Percentiles rank a stretch among this genome's conserved stretches.
Evolutionary conservation across 2,888 invertebrate genomes (phyloP).

Genomic region (Fragum whitleyi): DNA sequence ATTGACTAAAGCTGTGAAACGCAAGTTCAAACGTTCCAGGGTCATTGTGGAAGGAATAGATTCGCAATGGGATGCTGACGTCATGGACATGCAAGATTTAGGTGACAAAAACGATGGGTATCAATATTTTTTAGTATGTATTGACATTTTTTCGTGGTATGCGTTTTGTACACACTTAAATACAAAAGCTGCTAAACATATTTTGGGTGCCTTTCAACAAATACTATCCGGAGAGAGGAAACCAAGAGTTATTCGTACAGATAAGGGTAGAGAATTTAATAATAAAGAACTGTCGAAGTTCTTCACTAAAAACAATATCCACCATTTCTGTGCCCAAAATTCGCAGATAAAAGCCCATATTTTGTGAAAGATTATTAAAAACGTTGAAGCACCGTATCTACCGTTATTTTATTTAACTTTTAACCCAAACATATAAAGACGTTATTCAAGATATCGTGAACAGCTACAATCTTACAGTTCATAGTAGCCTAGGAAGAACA

Average conservation of each 20-base stretch:
- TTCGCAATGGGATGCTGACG: slow-evolving; percentile 42
- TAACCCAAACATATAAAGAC: slow-evolving; percentile 32
- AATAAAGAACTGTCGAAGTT: slow-evolving; percentile 27
- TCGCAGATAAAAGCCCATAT: slow-evolving; percentile 42
- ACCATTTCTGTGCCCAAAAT: slow-evolving; percentile 36
- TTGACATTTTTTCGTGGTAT: slow-evolving; percentile 18
- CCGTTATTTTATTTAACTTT: slow-evolving; percentile 34
- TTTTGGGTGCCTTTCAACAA: background rate
- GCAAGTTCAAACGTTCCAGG: slow-evolving; percentile 26
- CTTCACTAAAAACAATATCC: slow-evolving; percentile 17
- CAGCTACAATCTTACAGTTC: slow-evolving; percentile 48
- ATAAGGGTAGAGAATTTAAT: slow-evolving; percentile 37
- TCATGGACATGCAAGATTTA: slow-evolving; percentile 39
- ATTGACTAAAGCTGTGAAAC: slow-evolving; percentile 33
- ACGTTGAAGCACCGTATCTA: slow-evolving; percentile 29
- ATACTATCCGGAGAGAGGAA: slow-evolving; percentile 16
- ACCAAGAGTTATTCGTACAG: slow-evolving; percentile 39
- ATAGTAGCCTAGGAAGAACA: slow-evolving; percentile 30
- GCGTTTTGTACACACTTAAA: background rate
- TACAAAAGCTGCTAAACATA: background rate
- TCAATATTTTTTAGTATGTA: slow-evolving; percentile 27
- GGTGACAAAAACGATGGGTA: slow-evolving; percentile 30
- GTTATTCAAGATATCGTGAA: slow-evolving; percentile 26
- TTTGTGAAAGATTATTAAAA: slow-evolving; percentile 43
- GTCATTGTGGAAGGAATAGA: slow-evolving; percentile 44